Conservation (phyloP, 2,888 invertebrate species). For the Uropetala carovei region DNA sequence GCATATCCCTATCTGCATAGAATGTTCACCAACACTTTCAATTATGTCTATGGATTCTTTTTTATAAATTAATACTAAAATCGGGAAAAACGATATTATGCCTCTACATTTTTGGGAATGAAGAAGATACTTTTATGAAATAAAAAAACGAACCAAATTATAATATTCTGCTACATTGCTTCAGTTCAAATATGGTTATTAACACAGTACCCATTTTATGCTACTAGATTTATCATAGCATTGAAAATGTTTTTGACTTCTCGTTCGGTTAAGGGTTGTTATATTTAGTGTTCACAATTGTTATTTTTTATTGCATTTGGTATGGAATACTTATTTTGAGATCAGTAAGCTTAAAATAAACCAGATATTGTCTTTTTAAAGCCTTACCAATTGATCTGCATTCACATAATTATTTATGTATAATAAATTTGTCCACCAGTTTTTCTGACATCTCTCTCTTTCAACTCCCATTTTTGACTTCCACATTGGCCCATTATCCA, state of each 20-base stretch:
- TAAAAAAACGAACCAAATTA: too few relatives aligned
- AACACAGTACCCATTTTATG: too few relatives aligned
- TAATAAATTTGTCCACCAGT: constrained; percentile 69
- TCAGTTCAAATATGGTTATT: too few relatives aligned
- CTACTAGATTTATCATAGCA: too few relatives aligned
- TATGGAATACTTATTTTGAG: background rate
- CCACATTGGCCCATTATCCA: constrained; percentile 68
- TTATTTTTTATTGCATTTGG: background rate
- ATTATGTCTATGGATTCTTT: too few relatives aligned
- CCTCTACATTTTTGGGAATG: too few relatives aligned
- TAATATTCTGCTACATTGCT: too few relatives aligned
- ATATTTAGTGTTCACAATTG: background rate
- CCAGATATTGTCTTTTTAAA: background rate
- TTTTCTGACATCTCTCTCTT: constrained; percentile 67
- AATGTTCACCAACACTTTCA: too few relatives aligned
- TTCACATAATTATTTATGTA: constrained; percentile 68
- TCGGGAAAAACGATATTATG: too few relatives aligned
- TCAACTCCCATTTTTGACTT: constrained; percentile 66
- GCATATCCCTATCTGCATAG: too few relatives aligned
- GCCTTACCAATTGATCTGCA: constrained; percentile 67
- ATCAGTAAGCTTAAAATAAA: background rate
- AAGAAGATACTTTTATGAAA: too few relatives aligned
- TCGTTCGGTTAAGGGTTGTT: background rate
- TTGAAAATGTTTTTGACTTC: background rate
- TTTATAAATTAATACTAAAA: too few relatives aligned